Percentiles rank a stretch among this genome's conserved stretches.
phyloP scores from a whole-genome alignment of 1,140 invertebrate species.

The Drosophila parvula region DNA sequence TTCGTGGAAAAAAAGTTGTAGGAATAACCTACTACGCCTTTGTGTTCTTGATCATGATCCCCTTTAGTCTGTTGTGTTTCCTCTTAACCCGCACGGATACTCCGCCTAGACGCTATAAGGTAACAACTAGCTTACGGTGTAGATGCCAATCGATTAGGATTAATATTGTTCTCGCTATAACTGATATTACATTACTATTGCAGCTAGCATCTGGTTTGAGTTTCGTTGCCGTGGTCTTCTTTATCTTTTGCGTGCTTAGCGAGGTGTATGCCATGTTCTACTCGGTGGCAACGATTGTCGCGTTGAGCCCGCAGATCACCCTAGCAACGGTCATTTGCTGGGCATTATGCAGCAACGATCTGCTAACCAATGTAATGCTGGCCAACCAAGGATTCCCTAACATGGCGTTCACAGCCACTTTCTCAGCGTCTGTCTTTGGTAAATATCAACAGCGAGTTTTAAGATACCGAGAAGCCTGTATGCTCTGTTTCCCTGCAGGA shows the following conservation, averaged over 20 bases:
- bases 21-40: not conserved
- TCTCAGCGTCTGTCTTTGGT: conserved; percentile 42
- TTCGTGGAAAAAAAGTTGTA: not conserved
- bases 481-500: not conserved
- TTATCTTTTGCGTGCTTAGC: conserved; percentile 13
- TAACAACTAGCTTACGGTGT: not conserved
- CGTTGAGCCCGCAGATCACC: conserved; percentile 14
- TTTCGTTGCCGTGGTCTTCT: conserved; percentile 5
- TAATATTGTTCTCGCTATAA: not conserved
- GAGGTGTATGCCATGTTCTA: conserved; percentile 43
- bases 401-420: conserved; percentile 41
- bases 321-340: conserved; percentile 15
- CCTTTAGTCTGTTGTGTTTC: conserved; percentile 1
- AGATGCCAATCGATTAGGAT: too few relatives aligned
- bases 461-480: not conserved
- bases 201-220: conserved; percentile 16
- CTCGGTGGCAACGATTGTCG: conserved; percentile 13
- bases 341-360: not conserved
- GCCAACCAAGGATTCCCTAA: conserved; percentile 34
- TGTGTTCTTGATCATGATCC: not conserved
- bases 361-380: conserved; percentile 16
- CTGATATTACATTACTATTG: not conserved
- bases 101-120: conserved; percentile 20
- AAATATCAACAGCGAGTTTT: not conserved
- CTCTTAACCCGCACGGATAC: conserved; percentile 34